Evolutionary conservation across 2,888 invertebrate species (phyloP).

Genomic region (Yponomeuta sedellus): DNA sequence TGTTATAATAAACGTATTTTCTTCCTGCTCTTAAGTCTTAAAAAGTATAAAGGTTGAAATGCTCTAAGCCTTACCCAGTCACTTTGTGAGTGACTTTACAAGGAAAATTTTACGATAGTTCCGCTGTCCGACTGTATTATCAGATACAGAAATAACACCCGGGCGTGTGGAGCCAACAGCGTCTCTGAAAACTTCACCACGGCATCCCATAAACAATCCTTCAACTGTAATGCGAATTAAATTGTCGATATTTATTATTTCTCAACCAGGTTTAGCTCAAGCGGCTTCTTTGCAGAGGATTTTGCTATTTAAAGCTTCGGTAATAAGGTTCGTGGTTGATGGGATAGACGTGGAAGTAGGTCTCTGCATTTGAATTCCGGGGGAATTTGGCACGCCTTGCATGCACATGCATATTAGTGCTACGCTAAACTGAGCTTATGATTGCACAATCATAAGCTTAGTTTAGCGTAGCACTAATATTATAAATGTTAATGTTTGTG

Average conservation of each 20-base stretch:
- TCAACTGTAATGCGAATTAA: slow-evolving; percentile 29
- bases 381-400: background rate
- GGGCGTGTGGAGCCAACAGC: slow-evolving; percentile 2
- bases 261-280: background rate
- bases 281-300: background rate
- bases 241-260: slow-evolving; percentile 34
- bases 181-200: slow-evolving; percentile 36
- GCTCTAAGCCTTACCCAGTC: no score
- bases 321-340: background rate
- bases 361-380: background rate
- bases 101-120: no score
- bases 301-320: background rate
- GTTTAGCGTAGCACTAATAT: background rate
- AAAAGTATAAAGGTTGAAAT: no score
- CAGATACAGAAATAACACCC: slow-evolving; percentile 6
- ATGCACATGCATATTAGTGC: no score
- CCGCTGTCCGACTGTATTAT: no score
- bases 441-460: background rate
- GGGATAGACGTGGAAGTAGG: background rate
- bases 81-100: no score
- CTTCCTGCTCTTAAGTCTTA: no score
- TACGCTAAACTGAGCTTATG: no score
- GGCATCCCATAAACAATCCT: slow-evolving; percentile 34
- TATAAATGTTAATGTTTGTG: no score
- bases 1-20: no score